Evolutionary conservation across 2,888 invertebrate genomes (phyloP), one percentile per base, ranked within the genome.

Genomic region (Caenorhabditis sulstoni): DNA sequence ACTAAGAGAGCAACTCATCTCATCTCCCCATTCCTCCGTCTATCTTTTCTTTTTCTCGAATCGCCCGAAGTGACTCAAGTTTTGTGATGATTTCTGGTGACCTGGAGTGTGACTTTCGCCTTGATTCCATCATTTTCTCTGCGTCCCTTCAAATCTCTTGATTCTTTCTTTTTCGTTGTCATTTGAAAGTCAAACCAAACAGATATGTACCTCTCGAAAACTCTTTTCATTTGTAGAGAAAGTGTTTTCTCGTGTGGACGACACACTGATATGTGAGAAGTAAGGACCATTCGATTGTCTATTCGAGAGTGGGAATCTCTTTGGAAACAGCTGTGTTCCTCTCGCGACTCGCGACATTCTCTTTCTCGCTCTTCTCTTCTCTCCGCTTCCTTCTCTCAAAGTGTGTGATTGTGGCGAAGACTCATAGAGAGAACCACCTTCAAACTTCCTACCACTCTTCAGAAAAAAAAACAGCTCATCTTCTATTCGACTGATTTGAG

Each of bases 61-160:
- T 47, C 20, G 7, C 45, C 3, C 41, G 2, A 29, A 29, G 29
- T 29, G 41, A 64, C 73, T 73, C 73, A 58, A 64, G 64, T 73
- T 64, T 73, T 64, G 35, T 64, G 49, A 22, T 64, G 73, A 73
- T 73, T 73, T 73, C 58, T 73, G 73, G 64, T 73, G 73, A 64
- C 64, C 64, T 58, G 64, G 50, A 65, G 58, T 37, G 39, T 23
- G 45, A 39, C 57, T 57, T 41, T 12, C 41, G 8, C 7, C 22
- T 41, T 20, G 20, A 12, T 39, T 41, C 57, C 18, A 41, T 39
- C 22, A 39, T 16, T 14, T 37, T 29, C 18, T 9, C 16, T 35
- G 14, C n/a, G 12, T 47, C 14, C 16, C 53, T 57, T 47, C 20
- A 16, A 23, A 41, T 71, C 59, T 52, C 55, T 57, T 11, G 53